Percentiles rank a stretch among this genome's conserved stretches.
These are phyloP conservation scores for Parnassius apollo DNA, from an alignment of 2,888 invertebrate genomes.

Conservation along the genomic window DNA sequence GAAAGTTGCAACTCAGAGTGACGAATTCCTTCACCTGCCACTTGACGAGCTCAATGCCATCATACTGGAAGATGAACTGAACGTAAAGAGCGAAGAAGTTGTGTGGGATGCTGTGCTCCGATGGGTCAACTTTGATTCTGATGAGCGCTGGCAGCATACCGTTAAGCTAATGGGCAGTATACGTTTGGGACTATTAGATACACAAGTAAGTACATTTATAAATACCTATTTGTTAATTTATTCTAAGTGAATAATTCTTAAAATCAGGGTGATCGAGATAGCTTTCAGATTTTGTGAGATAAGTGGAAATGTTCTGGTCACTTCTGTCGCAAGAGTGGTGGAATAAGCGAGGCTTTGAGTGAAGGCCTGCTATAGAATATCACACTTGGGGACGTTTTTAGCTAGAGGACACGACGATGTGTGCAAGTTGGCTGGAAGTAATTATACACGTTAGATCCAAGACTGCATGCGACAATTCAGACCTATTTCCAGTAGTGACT, in stretches of 20 bases:
- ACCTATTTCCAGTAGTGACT: too few species aligned
- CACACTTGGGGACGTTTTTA: too few species aligned
- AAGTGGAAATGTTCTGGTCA: too few species aligned
- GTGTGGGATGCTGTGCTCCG: conserved; percentile 93
- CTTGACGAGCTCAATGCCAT: conserved; percentile 88
- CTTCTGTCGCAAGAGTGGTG: too few species aligned
- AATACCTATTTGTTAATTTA: too few species aligned
- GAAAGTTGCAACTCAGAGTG: conserved; percentile 86
- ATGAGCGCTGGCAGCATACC: conserved; percentile 86
- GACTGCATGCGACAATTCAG: too few species aligned
- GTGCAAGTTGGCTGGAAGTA: too few species aligned
- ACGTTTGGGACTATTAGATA: conserved; percentile 90
- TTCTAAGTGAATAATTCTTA: background rate
- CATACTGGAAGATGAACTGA: conserved; percentile 91
- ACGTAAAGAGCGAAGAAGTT: conserved; percentile 92
- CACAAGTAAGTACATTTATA: conserved; percentile 74
- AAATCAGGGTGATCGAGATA: background rate
- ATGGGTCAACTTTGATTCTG: conserved; percentile 92
- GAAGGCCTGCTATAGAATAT: too few species aligned
- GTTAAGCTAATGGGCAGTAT: conserved; percentile 90
- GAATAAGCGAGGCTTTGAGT: too few species aligned
- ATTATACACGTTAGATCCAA: too few species aligned
- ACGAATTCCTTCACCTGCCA: conserved; percentile 87
- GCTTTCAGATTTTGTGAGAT: too few species aligned
- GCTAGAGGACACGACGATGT: too few species aligned